Percentiles rank a stretch among this genome's conserved stretches.
Conservation (phyloP, 2,888 invertebrate species). For the Lithosia quadra region DNA sequence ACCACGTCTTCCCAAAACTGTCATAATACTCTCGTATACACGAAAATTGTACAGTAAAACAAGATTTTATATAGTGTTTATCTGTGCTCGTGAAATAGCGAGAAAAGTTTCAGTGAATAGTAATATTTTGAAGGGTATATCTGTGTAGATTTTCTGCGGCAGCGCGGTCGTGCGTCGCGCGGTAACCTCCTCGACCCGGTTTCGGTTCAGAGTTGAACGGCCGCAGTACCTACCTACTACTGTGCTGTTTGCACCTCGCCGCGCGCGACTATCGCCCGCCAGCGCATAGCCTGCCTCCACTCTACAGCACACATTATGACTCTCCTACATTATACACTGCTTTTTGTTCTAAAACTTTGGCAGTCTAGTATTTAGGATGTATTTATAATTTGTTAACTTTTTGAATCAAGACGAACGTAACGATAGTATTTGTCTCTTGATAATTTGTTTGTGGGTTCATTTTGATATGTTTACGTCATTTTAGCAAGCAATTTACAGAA, state of each 20-base stretch:
- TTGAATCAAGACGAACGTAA: background rate
- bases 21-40: background rate
- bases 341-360: background rate
- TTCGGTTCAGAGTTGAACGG: constrained; percentile 82
- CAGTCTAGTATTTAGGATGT: background rate
- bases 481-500: background rate
- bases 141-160: constrained; percentile 40
- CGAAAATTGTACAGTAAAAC: too few relatives aligned
- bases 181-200: constrained; percentile 77
- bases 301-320: constrained; percentile 10
- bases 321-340: background rate
- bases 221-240: constrained; percentile 60
- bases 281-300: constrained; percentile 1
- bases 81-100: background rate
- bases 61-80: background rate
- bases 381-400: too few relatives aligned
- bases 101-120: constrained; percentile 5
- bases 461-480: background rate
- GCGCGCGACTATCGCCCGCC: constrained; percentile 6
- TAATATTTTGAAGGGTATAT: constrained; percentile 26
- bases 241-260: constrained; percentile 52
- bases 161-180: constrained; percentile 42
- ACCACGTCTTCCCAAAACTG: background rate
- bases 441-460: background rate
- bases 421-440: constrained; percentile 1